Conservation (phyloP, 1,140 invertebrate species). For the Goniozus legneri region DNA sequence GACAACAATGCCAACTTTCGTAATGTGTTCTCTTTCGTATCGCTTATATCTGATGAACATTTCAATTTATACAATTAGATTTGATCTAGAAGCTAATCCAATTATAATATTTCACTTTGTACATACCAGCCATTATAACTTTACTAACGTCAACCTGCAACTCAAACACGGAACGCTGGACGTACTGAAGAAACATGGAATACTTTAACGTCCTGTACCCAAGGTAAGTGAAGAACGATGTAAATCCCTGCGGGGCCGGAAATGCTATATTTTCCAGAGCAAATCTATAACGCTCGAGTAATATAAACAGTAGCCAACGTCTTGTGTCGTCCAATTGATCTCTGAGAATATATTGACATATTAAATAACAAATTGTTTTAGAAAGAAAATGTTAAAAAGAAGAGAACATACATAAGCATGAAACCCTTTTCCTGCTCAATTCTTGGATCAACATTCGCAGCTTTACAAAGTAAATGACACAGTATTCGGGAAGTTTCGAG, state of each 20-base stretch:
- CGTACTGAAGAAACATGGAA: slow-evolving; percentile 74
- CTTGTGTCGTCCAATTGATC: slow-evolving; percentile 68
- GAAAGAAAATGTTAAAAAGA: slow-evolving; percentile 1
- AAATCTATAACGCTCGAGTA: slow-evolving; percentile 73
- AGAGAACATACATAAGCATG: slow-evolving; percentile 64
- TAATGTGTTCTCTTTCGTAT: slow-evolving; percentile 61
- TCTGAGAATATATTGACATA: slow-evolving; percentile 50
- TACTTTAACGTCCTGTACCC: slow-evolving; percentile 73
- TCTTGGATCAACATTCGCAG: slow-evolving; percentile 63
- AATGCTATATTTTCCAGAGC: slow-evolving; percentile 76
- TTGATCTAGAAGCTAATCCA: not conserved
- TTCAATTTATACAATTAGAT: slow-evolving; percentile 1
- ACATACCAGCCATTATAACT: slow-evolving; percentile 71
- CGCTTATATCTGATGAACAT: slow-evolving; percentile 61
- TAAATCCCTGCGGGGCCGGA: slow-evolving; percentile 79
- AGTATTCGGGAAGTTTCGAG: slow-evolving; percentile 72
- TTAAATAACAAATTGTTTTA: not conserved
- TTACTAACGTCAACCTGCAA: slow-evolving; percentile 84
- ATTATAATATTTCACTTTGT: not conserved
- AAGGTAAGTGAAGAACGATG: slow-evolving; percentile 81
- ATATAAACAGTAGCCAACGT: slow-evolving; percentile 66
- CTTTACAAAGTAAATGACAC: slow-evolving; percentile 70
- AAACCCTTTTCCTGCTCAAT: slow-evolving; percentile 72
- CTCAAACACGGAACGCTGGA: slow-evolving; percentile 76
- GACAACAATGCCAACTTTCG: slow-evolving; percentile 72